Percentiles rank a stretch among this genome's conserved stretches.
Evolutionary conservation across 2,888 invertebrate genomes (phyloP).

Genomic region (Girardia tigrina): DNA sequence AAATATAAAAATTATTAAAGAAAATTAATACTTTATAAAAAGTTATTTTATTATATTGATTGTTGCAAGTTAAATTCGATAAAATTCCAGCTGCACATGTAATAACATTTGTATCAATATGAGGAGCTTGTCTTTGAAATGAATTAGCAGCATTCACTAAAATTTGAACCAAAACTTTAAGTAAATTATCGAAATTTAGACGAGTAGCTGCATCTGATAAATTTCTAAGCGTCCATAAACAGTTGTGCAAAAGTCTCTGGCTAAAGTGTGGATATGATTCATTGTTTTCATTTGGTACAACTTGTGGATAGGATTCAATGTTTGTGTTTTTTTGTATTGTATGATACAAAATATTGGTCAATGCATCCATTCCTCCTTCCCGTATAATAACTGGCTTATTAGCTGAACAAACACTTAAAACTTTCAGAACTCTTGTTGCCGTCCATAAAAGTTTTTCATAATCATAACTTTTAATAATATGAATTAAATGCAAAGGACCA

Average conservation of each 20-base stretch:
- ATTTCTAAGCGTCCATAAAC: conserved; percentile 90
- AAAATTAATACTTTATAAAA: conserved; percentile 41
- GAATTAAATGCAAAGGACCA: conserved; percentile 78
- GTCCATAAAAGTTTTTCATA: conserved; percentile 98
- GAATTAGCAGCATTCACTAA: conserved; percentile 58
- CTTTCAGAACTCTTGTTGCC: conserved; percentile 87
- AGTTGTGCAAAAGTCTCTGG: conserved; percentile 83
- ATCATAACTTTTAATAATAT: conserved; percentile 88
- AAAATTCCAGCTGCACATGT: conserved; percentile 95
- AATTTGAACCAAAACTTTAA: conserved; percentile 68
- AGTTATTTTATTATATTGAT: conserved; percentile 83
- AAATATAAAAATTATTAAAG: background rate
- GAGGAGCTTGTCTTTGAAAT: background rate
- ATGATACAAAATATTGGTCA: conserved; percentile 69
- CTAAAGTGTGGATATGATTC: conserved; percentile 59
- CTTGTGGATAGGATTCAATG: background rate
- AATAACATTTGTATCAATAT: conserved; percentile 76
- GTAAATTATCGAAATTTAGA: conserved; percentile 46
- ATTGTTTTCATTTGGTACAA: conserved; percentile 6
- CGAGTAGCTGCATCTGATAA: conserved; percentile 95
- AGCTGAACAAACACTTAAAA: conserved; percentile 88
- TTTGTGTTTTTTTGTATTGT: conserved; percentile 14
- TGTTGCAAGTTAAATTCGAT: conserved; percentile 96
- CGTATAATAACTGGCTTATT: conserved; percentile 97
- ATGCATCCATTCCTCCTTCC: conserved; percentile 86